Conservation (phyloP, 2,888 invertebrate species). For the Agrochola lota region DNA sequence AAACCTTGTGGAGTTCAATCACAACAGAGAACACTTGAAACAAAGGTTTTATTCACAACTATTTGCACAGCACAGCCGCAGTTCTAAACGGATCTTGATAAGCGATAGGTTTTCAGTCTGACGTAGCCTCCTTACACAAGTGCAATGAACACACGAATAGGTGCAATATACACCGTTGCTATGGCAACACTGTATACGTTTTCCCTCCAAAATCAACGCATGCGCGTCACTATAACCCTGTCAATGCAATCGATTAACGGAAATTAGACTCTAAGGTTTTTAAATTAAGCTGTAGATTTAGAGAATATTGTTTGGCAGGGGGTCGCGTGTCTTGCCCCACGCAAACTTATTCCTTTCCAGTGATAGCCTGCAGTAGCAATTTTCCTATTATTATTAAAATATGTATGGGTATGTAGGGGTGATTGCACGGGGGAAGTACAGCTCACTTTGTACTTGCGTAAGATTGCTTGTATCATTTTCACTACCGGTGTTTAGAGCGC, state of each 20-base stretch:
- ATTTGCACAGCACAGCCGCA: slow-evolving; percentile 59
- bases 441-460: slow-evolving; percentile 79
- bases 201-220: slow-evolving; percentile 89
- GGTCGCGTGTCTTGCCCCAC: slow-evolving; percentile 81
- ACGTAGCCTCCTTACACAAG: slow-evolving; percentile 61
- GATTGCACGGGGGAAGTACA: slow-evolving; percentile 72
- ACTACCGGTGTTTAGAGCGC: slow-evolving; percentile 66
- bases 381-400: slow-evolving; percentile 84
- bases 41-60: slow-evolving; percentile 74
- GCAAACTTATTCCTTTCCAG: slow-evolving; percentile 76
- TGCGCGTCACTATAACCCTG: slow-evolving; percentile 76
- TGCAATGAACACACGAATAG: slow-evolving; percentile 70
- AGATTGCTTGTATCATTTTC: slow-evolving; percentile 74
- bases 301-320: slow-evolving; percentile 59
- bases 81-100: slow-evolving; percentile 61
- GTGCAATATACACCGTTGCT: slow-evolving; percentile 80
- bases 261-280: slow-evolving; percentile 67
- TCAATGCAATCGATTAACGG: slow-evolving; percentile 47
- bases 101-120: slow-evolving; percentile 70
- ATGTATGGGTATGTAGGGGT: slow-evolving; percentile 69
- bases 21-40: slow-evolving; percentile 74
- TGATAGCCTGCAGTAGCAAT: slow-evolving; percentile 85
- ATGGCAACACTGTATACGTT: slow-evolving; percentile 85
- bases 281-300: slow-evolving; percentile 49
- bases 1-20: slow-evolving; percentile 73